Conservation (phyloP, 2,888 invertebrate species). For the Parnassius orleans region DNA sequence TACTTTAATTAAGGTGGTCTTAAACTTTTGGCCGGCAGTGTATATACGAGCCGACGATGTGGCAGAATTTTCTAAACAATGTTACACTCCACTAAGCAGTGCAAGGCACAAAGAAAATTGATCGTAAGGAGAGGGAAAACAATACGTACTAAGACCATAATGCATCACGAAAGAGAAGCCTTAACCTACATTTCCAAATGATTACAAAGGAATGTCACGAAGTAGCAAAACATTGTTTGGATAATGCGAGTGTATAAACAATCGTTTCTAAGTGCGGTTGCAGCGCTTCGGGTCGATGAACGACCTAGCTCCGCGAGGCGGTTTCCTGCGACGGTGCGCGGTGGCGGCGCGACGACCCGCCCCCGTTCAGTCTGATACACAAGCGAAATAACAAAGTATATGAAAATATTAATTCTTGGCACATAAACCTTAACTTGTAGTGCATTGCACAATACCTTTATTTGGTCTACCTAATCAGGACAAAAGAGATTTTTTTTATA, state of each 20-base stretch:
- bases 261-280: constrained; percentile 47
- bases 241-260: constrained; percentile 71
- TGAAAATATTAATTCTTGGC: background rate
- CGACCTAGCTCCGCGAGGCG: constrained; percentile 67
- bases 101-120: constrained; percentile 15
- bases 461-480: too few species aligned
- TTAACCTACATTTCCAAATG: constrained; percentile 72
- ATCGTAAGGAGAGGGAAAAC: constrained; percentile 35
- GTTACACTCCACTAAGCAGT: constrained; percentile 18
- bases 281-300: constrained; percentile 66
- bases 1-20: too few species aligned
- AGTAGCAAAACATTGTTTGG: constrained; percentile 69
- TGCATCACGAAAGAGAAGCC: constrained; percentile 61
- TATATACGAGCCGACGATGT: constrained; percentile 8
- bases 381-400: constrained; percentile 25
- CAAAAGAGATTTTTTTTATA: too few species aligned
- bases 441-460: too few species aligned
- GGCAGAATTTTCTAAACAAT: constrained; percentile 14
- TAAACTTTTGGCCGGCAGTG: too few species aligned
- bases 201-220: constrained; percentile 79
- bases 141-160: constrained; percentile 35
- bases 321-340: constrained; percentile 28
- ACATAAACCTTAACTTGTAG: too few species aligned
- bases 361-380: constrained; percentile 26
- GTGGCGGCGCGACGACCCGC: constrained; percentile 16